Conservation (phyloP, 2,797 vertebrate genomes). For the Nannoperca obscura region DNA sequence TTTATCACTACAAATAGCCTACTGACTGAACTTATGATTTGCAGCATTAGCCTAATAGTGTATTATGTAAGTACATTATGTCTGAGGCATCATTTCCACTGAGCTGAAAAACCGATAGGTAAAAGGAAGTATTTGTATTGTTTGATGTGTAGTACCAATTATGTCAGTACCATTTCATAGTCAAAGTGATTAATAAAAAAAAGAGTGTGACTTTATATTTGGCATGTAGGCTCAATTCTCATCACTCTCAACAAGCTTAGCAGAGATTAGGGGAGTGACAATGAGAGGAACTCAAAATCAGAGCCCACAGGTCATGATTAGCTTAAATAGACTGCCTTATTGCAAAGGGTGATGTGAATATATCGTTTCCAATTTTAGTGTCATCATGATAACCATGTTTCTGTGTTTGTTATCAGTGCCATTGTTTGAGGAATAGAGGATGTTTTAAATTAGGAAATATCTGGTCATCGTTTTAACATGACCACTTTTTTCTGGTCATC, state of each 20-base stretch:
- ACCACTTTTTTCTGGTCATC: no score
- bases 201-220: no score
- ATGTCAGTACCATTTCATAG: no score
- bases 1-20: slow-evolving; percentile 1
- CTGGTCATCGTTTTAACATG: not conserved
- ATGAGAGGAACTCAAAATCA: not conserved
- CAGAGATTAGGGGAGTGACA: not conserved
- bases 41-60: not conserved
- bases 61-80: not conserved
- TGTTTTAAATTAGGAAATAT: not conserved
- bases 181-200: no score
- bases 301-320: no score
- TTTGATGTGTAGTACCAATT: no score
- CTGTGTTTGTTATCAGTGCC: not conserved
- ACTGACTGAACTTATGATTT: not conserved
- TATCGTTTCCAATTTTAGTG: not conserved
- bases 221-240: no score
- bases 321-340: not conserved
- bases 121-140: no score
- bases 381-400: no score
- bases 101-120: not conserved
- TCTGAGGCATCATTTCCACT: not conserved
- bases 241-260: no score
- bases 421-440: not conserved
- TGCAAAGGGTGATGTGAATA: not conserved